These are phyloP conservation scores for Lucinisca nassula DNA, from an alignment of 2,888 invertebrate genomes.

Conservation along the genomic window DNA sequence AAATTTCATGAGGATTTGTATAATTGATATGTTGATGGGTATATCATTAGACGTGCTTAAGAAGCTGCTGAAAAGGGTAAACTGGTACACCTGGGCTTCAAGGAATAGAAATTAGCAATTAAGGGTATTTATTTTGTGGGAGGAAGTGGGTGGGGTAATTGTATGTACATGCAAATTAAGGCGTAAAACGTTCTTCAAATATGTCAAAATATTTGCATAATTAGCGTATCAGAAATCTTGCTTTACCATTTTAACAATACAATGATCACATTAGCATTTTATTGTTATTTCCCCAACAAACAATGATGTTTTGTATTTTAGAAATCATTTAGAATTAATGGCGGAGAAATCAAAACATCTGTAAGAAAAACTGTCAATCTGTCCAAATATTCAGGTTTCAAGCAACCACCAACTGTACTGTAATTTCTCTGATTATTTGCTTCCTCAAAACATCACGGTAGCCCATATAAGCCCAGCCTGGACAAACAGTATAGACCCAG, in stretches of 20 bases:
- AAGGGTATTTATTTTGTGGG: constrained; percentile 47
- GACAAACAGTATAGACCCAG: too few species aligned
- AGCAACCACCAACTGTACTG: too few species aligned
- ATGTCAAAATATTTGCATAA: constrained; percentile 10
- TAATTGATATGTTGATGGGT: constrained; percentile 4
- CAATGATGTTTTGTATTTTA: background rate
- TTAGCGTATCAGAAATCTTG: constrained; percentile 7
- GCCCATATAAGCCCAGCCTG: too few species aligned
- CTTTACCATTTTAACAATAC: background rate
- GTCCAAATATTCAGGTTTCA: too few species aligned
- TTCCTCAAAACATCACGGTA: too few species aligned
- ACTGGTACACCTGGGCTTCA: constrained; percentile 60
- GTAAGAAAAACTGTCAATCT: too few species aligned
- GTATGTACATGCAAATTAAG: constrained; percentile 58
- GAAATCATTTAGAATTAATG: background rate
- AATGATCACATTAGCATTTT: background rate
- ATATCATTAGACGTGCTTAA: background rate
- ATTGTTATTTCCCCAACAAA: background rate
- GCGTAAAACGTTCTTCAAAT: background rate
- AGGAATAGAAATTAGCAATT: constrained; percentile 49
- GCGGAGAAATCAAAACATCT: too few species aligned
- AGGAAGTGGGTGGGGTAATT: constrained; percentile 68
- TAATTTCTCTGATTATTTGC: too few species aligned
- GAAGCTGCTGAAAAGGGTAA: constrained; percentile 27
- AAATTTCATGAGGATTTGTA: background rate